These are phyloP conservation scores for Parascotia fuliginaria DNA, from an alignment of 2,888 invertebrate genomes.

Conservation along the genomic window DNA sequence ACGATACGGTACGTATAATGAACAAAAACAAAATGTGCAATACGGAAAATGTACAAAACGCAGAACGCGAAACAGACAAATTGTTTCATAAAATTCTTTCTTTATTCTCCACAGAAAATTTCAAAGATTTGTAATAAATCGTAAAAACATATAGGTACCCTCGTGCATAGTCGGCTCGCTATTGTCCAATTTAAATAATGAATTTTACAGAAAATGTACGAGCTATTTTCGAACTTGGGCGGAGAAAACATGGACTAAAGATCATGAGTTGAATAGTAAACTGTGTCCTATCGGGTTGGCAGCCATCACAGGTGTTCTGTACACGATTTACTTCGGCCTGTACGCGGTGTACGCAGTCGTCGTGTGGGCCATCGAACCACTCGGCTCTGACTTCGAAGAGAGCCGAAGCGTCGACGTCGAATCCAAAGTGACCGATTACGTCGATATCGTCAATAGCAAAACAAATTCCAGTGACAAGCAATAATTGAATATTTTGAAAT, in stretches of 20 bases:
- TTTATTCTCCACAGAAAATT: too few relatives aligned
- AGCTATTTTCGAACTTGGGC: slow-evolving; percentile 68
- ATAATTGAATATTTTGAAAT: not conserved
- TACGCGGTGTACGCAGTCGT: slow-evolving; percentile 53
- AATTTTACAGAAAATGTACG: slow-evolving; percentile 61
- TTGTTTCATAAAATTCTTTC: too few relatives aligned
- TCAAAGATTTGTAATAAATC: too few relatives aligned
- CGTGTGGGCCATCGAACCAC: slow-evolving; percentile 71
- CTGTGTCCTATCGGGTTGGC: slow-evolving; percentile 55
- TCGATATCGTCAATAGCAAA: slow-evolving; percentile 49
- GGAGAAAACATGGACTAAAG: slow-evolving; percentile 59
- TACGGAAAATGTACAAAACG: too few relatives aligned
- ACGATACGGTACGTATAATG: too few relatives aligned
- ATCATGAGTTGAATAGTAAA: slow-evolving; percentile 43
- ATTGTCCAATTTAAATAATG: too few relatives aligned
- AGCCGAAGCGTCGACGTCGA: slow-evolving; percentile 28
- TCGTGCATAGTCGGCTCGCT: too few relatives aligned
- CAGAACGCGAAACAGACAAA: too few relatives aligned
- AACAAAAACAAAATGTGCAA: too few relatives aligned
- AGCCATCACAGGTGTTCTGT: slow-evolving; percentile 53
- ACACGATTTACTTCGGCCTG: slow-evolving; percentile 59
- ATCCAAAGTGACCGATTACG: slow-evolving; percentile 54
- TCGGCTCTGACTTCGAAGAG: slow-evolving; percentile 47
- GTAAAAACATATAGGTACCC: too few relatives aligned
- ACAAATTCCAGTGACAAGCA: slow-evolving; percentile 42